Evolutionary conservation across 1,140 invertebrate genomes (phyloP).

Genomic region (Kradibia gibbosae): DNA sequence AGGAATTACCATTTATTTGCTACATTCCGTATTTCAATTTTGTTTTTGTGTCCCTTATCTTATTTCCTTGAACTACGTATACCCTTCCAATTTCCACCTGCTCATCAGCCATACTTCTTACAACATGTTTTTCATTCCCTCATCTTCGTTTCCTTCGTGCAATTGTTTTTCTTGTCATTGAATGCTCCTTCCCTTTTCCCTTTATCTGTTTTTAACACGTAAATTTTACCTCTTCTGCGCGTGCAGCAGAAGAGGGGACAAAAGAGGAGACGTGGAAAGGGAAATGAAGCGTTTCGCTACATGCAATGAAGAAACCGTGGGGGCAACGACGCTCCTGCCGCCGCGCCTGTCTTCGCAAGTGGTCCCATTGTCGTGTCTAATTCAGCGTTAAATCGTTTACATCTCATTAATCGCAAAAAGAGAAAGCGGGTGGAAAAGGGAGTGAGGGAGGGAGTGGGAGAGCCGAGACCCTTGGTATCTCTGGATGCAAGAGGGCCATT

Average conservation of each 20-base stretch:
- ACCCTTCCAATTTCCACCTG: not conserved
- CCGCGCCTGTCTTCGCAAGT: constrained; percentile 44
- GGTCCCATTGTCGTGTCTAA: constrained; percentile 71
- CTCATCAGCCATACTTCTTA: not conserved
- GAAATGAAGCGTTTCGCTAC: constrained; percentile 21
- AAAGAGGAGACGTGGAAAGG: constrained; percentile 5
- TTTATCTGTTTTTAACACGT: constrained; percentile 7
- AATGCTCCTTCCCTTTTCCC: not conserved
- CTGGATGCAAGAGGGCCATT: constrained; percentile 52
- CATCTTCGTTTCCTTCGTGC: not conserved
- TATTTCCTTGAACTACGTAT: not conserved
- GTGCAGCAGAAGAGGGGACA: constrained; percentile 15
- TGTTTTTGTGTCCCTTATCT: not conserved
- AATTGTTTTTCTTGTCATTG: not conserved
- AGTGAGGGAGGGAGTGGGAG: not conserved
- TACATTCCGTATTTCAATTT: not conserved
- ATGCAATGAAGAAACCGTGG: not conserved
- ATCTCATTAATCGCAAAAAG: constrained; percentile 71
- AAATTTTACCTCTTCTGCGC: constrained; percentile 12
- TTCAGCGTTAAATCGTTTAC: constrained; percentile 74
- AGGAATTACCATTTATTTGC: not conserved
- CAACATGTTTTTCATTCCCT: not conserved
- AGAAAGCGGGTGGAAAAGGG: not conserved
- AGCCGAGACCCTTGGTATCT: constrained; percentile 10
- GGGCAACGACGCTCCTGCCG: not conserved